Conservation (phyloP, 2,888 invertebrate species). For the Heliconius hortense region DNA sequence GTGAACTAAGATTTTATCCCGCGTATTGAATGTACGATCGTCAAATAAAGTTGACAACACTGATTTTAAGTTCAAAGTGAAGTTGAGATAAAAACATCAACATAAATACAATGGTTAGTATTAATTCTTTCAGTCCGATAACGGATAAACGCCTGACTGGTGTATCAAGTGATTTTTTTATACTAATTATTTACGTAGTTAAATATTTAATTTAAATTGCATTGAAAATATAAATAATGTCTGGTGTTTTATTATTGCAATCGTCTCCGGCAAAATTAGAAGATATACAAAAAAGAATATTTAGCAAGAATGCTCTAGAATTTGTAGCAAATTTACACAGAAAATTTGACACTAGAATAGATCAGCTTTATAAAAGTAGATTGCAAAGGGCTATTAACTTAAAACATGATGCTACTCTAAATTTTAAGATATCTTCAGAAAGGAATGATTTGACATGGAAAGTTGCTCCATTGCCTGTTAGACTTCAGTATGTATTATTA, state of each 20-base stretch:
- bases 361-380: constrained; percentile 71
- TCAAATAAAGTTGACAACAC: neutral
- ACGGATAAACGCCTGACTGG: neutral
- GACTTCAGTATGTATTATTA: constrained; percentile 69
- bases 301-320: constrained; percentile 79
- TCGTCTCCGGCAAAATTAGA: constrained; percentile 79
- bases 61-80: neutral
- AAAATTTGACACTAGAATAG: constrained; percentile 75
- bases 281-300: constrained; percentile 78
- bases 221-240: constrained; percentile 37
- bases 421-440: constrained; percentile 70
- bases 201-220: neutral
- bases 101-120: constrained; percentile 5
- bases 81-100: constrained; percentile 16
- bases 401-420: constrained; percentile 54
- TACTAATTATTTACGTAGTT: neutral
- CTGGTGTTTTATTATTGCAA: constrained; percentile 67
- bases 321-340: constrained; percentile 80
- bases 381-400: constrained; percentile 60
- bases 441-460: constrained; percentile 79
- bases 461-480: constrained; percentile 80
- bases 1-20: too few species aligned
- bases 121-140: constrained; percentile 8
- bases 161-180: neutral
- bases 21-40: too few species aligned